phyloP scores from a whole-genome alignment of 1,140 invertebrate genomes.

The Drosophila pandora region DNA sequence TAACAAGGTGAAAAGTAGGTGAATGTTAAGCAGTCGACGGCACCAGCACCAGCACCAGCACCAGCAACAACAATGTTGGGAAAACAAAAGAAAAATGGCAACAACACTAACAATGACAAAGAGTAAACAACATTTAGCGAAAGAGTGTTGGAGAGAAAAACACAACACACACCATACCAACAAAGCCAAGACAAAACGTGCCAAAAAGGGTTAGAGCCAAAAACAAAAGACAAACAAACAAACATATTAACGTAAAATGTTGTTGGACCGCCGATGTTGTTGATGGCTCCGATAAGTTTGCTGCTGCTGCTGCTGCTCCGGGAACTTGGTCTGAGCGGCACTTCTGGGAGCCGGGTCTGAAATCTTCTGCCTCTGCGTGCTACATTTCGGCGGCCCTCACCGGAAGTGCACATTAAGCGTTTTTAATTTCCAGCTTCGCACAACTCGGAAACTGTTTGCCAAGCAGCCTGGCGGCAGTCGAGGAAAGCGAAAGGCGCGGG shows the following conservation, averaged over 20 bases:
- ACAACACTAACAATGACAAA: constrained; percentile 73
- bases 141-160: constrained; percentile 30
- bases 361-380: constrained; percentile 5
- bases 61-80: constrained; percentile 54
- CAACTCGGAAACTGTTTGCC: constrained; percentile 67
- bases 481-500: constrained; percentile 44
- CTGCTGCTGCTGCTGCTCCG: constrained; percentile 17
- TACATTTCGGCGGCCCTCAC: constrained; percentile 27
- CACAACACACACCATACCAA: constrained; percentile 24
- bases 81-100: constrained; percentile 73
- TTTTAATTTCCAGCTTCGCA: constrained; percentile 75
- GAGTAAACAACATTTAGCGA: constrained; percentile 79
- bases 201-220: constrained; percentile 57
- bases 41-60: constrained; percentile 21
- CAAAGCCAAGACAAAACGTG: constrained; percentile 39
- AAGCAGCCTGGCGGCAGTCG: constrained; percentile 1
- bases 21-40: constrained; percentile 68
- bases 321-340: constrained; percentile 19
- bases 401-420: constrained; percentile 79
- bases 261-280: constrained; percentile 35
- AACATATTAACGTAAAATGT: constrained; percentile 78
- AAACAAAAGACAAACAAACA: constrained; percentile 74
- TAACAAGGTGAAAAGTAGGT: constrained; percentile 80
- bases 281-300: constrained; percentile 34
- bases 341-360: neutral